Base-by-base conservation (phyloP, 1,140 invertebrate species). In the Brachionus sp. region DNA sequence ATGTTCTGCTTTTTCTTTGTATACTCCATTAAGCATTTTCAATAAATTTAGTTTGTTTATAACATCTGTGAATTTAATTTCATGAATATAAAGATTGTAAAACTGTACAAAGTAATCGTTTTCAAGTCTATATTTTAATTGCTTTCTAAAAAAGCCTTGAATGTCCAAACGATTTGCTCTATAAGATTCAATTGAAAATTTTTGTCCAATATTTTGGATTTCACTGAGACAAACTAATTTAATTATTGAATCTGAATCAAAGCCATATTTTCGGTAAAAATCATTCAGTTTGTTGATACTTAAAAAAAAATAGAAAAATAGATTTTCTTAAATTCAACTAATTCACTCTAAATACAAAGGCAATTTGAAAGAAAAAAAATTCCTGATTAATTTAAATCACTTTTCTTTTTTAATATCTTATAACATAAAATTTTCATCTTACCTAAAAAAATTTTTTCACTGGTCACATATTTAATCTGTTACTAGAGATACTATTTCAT, bases 161-260 rank as follows among this genome's bases (percentile, higher is more conserved):
- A 80, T 25, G 2, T 19, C 3, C n/a, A 35, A 37, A 3, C 77
- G 77, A 7, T 16, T 80, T 39, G 53, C 35, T 42, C 77, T 13
- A 37, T 62, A 80, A 37, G 16, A 19, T 10, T 80, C 62, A 35
- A 80, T 80, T 13, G 77, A 80, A 44, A 80, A 80, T 62, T 35
- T 57, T 25, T 39, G 39, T 37, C 50, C 77, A 35, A 42, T 33
- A 64, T 62, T 80, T 66, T 62, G 9, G 4, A 80, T 13, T 39
- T 62, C 50, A 80, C 46, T 62, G 9, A 35, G 9, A 25, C 77
- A 80, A 25, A 80, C 50, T 19, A 23, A 39, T 35, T n/a, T 19
- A 9, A 80, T 23, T 42, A 80, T 7, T 16, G 25, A 25, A 33
- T 25, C 16, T 35, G 53, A n/a, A 66, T 80, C 39, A 23, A 16